Evolutionary conservation across 2,113 vertebrate species (phyloP), one percentile per base, ranked within the genome.

Genomic region (Apus apus): DNA sequence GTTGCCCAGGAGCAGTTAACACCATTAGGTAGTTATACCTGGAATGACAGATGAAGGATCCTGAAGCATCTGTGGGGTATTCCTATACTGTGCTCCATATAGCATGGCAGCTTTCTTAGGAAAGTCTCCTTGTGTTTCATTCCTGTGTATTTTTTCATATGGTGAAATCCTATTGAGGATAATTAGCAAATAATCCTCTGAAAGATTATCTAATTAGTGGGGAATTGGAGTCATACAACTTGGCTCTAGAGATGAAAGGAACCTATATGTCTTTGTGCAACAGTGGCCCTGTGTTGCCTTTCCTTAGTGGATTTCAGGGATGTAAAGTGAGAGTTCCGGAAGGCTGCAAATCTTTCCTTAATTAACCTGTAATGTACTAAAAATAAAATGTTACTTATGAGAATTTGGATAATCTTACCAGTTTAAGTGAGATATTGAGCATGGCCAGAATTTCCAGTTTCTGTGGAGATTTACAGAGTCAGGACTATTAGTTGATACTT

Each of bases 201-300:
- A 71, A 93, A 95, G 71, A 18, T 92, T 90, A 79, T 78, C 74
- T 89, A 84, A 96, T 85, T 95, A 94, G 86, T 72, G 67, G 60
- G 27, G 95, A 92, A 87, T 77, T 78, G 70, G 43, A 89, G 66
- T 71, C 26, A 10, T 70, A 66, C 29, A 66, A 46, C 50, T 96
- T 91, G 79, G 62, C 58, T 92, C 50, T 65, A 17, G 80, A 96
- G 76, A 75, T 89, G 70, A 89, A 94, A 92, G 48, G 53, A 92
- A 56, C 61, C 38, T 19, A 1, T 32, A 51, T 84, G 50, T 60
- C 65, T 90, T 29, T 1, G 1, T 54, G 68, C 54, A 94, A 51
- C 53, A 75, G 38, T 58, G 76, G 57, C 27, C 21, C 53, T 10
- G 14, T 58, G 74, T 84, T 81, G 38, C 34, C n/a, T 84, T 77